These are phyloP conservation scores for Hippocampus abdominalis DNA, from an alignment of 2,113 vertebrate genomes.

Conservation along the genomic window DNA sequence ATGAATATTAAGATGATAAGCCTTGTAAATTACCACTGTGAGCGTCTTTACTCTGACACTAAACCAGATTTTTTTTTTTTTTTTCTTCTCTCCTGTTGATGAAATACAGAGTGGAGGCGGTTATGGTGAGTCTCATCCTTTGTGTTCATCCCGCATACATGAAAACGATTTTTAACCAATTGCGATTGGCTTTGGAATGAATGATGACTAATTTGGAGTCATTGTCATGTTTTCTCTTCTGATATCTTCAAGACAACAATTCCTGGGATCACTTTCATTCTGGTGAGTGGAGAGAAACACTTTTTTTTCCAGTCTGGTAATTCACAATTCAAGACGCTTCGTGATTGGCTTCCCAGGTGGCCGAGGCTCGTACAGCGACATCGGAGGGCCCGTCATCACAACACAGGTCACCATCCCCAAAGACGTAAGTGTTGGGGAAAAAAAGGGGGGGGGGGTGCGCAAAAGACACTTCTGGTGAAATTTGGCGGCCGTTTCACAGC, in stretches of 20 bases:
- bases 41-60: slow-evolving; percentile 10
- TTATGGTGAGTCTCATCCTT: slow-evolving; percentile 84
- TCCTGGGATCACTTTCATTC: slow-evolving; percentile 73
- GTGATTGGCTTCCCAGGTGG: slow-evolving; percentile 65
- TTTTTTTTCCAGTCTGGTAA: not conserved
- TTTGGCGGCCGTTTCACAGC: slow-evolving; percentile 56
- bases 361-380: slow-evolving; percentile 90
- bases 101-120: slow-evolving; percentile 82
- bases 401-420: slow-evolving; percentile 99
- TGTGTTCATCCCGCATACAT: slow-evolving; percentile 15
- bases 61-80: slow-evolving; percentile 6
- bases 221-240: slow-evolving; percentile 23
- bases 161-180: not conserved
- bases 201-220: not conserved
- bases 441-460: not conserved
- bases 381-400: slow-evolving; percentile 94
- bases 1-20: not conserved
- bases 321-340: slow-evolving; percentile 1
- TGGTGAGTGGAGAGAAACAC: slow-evolving; percentile 55
- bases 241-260: slow-evolving; percentile 66
- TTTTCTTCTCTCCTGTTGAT: slow-evolving; percentile 31
- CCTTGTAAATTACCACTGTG: not conserved
- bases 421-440: slow-evolving; percentile 80
- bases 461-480: not conserved
- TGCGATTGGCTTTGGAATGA: not conserved